Conservation (phyloP, 2,888 invertebrate genomes). For the Cerceris rybyensis region DNA sequence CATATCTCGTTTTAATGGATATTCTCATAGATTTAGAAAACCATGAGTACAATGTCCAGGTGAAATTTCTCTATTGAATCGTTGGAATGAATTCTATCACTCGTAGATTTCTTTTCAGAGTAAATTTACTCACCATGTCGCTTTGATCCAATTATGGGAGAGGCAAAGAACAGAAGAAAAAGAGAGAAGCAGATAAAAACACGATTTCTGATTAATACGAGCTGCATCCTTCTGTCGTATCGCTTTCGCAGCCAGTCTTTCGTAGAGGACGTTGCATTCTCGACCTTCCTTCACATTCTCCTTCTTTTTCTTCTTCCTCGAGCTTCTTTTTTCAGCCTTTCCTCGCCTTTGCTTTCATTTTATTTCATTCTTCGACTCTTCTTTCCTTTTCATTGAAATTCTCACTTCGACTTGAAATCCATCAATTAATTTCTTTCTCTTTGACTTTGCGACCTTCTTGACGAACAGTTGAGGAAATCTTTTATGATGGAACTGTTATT, state of each 20-base stretch:
- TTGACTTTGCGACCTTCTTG: no score
- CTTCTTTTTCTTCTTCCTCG: background rate
- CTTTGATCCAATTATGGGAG: no score
- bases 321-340: background rate
- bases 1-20: no score
- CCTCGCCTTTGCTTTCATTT: background rate
- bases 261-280: slow-evolving; percentile 13
- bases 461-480: no score
- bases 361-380: background rate
- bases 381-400: background rate
- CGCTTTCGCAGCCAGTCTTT: slow-evolving; percentile 10
- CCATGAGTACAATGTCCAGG: no score
- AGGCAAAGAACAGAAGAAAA: background rate
- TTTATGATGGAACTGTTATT: no score
- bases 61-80: no score
- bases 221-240: slow-evolving; percentile 40
- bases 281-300: background rate
- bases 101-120: no score
- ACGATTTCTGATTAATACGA: background rate
- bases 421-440: background rate
- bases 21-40: no score
- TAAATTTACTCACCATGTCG: no score
- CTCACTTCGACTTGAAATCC: background rate
- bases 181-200: slow-evolving; percentile 3
- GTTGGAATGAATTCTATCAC: no score